Conservation (phyloP, 2,888 invertebrate genomes). For the Gandaritis pyraliata region DNA sequence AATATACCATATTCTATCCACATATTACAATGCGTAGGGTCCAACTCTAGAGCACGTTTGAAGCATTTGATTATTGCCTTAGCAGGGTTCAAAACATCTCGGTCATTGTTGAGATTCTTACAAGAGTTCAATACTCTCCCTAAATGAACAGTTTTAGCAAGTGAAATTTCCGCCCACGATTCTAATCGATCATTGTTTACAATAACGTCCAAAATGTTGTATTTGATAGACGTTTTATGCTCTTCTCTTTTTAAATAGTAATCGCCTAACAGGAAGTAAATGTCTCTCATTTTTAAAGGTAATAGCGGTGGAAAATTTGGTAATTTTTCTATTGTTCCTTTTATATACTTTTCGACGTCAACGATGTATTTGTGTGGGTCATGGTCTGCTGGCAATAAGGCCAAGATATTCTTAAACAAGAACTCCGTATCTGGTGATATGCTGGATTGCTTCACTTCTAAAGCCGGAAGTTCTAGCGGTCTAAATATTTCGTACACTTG, state of each 20-base stretch:
- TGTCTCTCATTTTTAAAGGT: constrained; percentile 87
- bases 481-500: constrained; percentile 92
- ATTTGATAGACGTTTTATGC: constrained; percentile 89
- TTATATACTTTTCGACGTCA: constrained; percentile 87
- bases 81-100: constrained; percentile 87
- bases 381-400: constrained; percentile 87
- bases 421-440: constrained; percentile 93
- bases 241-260: constrained; percentile 96
- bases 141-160: constrained; percentile 90
- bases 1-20: constrained; percentile 97
- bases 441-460: constrained; percentile 89
- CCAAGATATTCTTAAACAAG: constrained; percentile 88
- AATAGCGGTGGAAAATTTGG: constrained; percentile 82
- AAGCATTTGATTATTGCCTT: constrained; percentile 92
- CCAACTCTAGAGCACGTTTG: constrained; percentile 90
- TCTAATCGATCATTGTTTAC: constrained; percentile 92
- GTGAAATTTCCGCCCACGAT: constrained; percentile 96
- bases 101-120: constrained; percentile 83
- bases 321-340: constrained; percentile 83
- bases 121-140: constrained; percentile 92
- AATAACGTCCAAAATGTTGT: constrained; percentile 93
- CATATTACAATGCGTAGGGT: constrained; percentile 89
- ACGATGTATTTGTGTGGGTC: constrained; percentile 86
- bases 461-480: constrained; percentile 91
- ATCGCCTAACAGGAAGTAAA: constrained; percentile 96